A percentile compares a stretch with the other conserved stretches of the same genome.
Evolutionary conservation across 2,113 vertebrate species (phyloP).

Genomic region (Zapus hudsonius): DNA sequence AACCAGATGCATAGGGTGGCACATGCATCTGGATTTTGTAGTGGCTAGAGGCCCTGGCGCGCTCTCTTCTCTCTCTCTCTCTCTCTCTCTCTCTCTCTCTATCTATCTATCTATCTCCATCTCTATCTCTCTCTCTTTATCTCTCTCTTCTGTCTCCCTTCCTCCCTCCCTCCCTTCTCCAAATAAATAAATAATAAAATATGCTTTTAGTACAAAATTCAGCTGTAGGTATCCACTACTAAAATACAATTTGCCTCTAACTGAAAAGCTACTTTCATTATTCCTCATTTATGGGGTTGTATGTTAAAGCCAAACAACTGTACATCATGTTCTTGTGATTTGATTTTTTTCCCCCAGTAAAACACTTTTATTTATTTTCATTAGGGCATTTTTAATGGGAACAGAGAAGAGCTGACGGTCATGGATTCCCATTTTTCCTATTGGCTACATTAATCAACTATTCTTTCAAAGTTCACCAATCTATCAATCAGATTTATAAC

Average conservation of each 20-base stretch:
- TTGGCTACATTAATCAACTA: neutral
- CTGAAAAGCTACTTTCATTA: slow-evolving; percentile 5
- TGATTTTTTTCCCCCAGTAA: neutral
- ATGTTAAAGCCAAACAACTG: neutral
- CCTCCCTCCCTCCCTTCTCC: no score
- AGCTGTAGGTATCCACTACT: neutral
- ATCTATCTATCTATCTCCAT: no score
- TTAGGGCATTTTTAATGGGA: slow-evolving; percentile 8
- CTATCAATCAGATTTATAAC: neutral
- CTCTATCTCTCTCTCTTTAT: no score
- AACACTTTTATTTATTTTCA: neutral
- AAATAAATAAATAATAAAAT: slow-evolving; percentile 60
- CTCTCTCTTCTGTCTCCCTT: no score
- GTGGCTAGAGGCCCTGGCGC: no score
- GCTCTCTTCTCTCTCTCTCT: no score
- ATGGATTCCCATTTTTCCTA: neutral
- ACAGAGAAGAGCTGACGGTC: neutral
- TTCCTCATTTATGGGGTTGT: neutral
- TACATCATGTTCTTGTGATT: neutral
- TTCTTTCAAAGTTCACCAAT: slow-evolving; percentile 20
- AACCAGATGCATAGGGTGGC: no score
- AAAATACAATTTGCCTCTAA: neutral
- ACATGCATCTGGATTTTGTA: no score
- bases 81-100: no score
- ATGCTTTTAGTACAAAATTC: slow-evolving; percentile 40